Conservation (phyloP, 1,140 invertebrate species). For the Daktulosphaira vitifoliae region DNA sequence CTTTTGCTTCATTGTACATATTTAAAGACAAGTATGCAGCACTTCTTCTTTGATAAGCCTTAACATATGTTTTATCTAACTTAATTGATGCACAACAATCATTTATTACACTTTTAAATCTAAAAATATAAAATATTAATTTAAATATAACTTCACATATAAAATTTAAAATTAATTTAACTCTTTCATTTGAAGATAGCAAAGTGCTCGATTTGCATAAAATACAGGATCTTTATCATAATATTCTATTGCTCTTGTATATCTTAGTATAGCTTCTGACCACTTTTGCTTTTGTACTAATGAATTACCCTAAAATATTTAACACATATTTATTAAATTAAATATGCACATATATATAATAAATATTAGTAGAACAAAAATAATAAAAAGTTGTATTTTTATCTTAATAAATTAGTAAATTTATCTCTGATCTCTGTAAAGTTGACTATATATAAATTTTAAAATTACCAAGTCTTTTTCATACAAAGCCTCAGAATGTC, state of each 20-base stretch:
- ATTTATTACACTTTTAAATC: constrained; percentile 58
- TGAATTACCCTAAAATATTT: constrained; percentile 60
- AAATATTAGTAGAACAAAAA: too few relatives aligned
- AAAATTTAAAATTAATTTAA: constrained; percentile 45
- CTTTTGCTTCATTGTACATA: constrained; percentile 54
- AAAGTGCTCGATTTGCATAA: constrained; percentile 80
- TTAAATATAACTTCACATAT: background rate
- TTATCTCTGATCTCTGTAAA: constrained; percentile 55
- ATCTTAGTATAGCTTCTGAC: constrained; percentile 68
- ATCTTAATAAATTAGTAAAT: constrained; percentile 43
- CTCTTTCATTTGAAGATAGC: constrained; percentile 74
- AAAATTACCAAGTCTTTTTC: constrained; percentile 15
- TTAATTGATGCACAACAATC: constrained; percentile 65
- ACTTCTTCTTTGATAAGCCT: constrained; percentile 67
- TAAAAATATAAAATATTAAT: constrained; percentile 43
- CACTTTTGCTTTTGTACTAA: constrained; percentile 70
- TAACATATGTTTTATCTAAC: constrained; percentile 66
- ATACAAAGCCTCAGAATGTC: background rate
- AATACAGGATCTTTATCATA: constrained; percentile 71
- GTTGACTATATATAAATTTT: constrained; percentile 60
- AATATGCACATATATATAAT: too few relatives aligned
- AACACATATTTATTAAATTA: constrained; percentile 33
- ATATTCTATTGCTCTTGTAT: constrained; percentile 65
- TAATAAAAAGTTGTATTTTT: constrained; percentile 43
- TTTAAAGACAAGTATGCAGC: constrained; percentile 55